phyloP scores from a whole-genome alignment of 2,113 vertebrate species.

The Myocastor coypus region DNA sequence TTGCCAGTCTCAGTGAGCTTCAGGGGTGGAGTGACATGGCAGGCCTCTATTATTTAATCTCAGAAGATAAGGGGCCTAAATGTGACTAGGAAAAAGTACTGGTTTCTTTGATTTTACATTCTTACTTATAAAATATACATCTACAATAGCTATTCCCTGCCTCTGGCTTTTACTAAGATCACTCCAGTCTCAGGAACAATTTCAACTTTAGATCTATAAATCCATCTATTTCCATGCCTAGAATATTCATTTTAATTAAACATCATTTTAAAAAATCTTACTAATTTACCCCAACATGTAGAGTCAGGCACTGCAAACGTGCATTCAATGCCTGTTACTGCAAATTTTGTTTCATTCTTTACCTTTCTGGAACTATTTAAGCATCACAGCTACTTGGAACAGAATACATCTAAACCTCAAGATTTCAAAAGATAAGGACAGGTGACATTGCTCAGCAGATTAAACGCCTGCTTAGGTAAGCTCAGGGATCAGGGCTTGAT shows the following conservation, averaged over 20 bases:
- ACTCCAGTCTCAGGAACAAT: constrained; percentile 4
- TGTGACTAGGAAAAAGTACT: neutral
- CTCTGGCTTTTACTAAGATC: constrained; percentile 12
- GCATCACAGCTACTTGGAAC: neutral
- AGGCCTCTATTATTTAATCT: neutral
- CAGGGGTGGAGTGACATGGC: too few relatives aligned
- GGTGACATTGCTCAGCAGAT: too few relatives aligned
- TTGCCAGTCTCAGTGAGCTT: too few relatives aligned
- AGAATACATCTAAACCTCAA: neutral
- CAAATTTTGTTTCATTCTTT: neutral
- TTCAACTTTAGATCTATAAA: neutral
- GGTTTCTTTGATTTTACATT: neutral
- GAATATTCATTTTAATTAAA: neutral
- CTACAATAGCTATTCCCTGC: neutral
- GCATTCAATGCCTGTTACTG: too few relatives aligned
- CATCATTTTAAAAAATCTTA: neutral
- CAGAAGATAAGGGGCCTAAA: neutral
- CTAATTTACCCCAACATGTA: neutral
- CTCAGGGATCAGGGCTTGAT: too few relatives aligned
- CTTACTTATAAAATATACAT: neutral
- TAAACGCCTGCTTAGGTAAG: too few relatives aligned
- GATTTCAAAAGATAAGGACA: neutral
- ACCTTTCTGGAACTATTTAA: neutral
- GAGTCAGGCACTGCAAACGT: neutral
- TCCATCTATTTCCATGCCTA: neutral